These are phyloP conservation scores for Myrmecobius fasciatus DNA, from an alignment of 2,113 vertebrate genomes.

Conservation along the genomic window DNA sequence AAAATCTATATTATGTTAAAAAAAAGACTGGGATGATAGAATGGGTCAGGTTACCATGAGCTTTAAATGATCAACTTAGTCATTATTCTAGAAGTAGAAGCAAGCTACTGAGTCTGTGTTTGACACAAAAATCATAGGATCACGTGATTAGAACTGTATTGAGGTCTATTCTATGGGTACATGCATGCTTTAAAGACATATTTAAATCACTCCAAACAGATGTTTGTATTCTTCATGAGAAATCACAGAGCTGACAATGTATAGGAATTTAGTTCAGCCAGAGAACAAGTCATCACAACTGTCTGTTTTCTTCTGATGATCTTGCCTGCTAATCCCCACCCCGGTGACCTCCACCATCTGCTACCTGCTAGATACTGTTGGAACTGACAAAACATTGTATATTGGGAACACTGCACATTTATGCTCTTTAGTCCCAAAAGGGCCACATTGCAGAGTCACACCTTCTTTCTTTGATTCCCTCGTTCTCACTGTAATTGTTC, in stretches of 20 bases:
- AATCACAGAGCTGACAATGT: background rate
- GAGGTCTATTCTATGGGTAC: background rate
- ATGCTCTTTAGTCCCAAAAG: background rate
- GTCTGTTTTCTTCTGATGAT: background rate
- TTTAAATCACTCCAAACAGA: background rate
- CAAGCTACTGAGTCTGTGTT: background rate
- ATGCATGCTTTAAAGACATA: background rate
- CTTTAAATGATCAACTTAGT: background rate
- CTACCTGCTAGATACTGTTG: background rate
- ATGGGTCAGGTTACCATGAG: background rate
- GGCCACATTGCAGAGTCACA: background rate
- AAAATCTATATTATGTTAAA: background rate
- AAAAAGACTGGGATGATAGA: background rate
- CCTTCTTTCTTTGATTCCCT: background rate
- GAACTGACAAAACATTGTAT: background rate
- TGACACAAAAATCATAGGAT: background rate
- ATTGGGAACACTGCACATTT: background rate
- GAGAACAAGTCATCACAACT: background rate
- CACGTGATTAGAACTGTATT: background rate
- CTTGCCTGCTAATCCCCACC: background rate
- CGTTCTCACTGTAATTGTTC: background rate
- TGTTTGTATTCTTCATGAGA: background rate
- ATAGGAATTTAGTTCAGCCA: background rate
- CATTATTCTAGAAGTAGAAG: background rate
- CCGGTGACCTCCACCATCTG: background rate